These are phyloP conservation scores for Penaeus monodon DNA, from an alignment of 2,888 invertebrate genomes.

Conservation along the genomic window DNA sequence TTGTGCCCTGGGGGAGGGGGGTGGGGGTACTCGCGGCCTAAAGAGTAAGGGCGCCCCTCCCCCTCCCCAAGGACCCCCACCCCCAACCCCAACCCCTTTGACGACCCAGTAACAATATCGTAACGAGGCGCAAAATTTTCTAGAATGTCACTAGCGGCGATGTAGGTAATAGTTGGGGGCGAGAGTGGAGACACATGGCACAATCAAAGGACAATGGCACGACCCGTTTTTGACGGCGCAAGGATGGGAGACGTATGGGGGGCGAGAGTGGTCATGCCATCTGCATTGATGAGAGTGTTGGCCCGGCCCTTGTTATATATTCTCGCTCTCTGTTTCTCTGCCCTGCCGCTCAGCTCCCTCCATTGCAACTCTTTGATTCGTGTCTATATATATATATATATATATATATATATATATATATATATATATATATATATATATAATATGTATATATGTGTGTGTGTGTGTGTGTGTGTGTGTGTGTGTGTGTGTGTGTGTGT, in stretches of 20 bases:
- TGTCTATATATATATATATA: no score
- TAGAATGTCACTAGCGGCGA: background rate
- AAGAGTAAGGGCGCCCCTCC: no score
- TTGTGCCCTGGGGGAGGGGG: no score
- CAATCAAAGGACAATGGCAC: constrained; percentile 32
- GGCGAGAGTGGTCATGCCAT: constrained; percentile 18
- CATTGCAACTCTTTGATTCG: no score
- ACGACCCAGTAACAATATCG: background rate
- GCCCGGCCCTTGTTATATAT: background rate
- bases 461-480: no score
- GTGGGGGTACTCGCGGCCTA: no score
- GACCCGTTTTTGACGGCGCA: constrained; percentile 18
- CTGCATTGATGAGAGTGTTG: background rate
- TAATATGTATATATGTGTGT: no score
- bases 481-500: no score
- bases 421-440: no score
- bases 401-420: no score
- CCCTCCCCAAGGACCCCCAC: no score
- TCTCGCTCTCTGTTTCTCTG: constrained; percentile 19
- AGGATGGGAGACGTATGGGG: constrained; percentile 32
- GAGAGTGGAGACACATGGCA: background rate
- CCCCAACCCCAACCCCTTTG: no score
- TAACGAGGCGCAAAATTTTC: background rate
- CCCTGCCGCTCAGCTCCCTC: background rate
- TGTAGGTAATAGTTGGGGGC: background rate